Base-by-base conservation (phyloP, 2,888 invertebrate species). In the Harpagoxenus sublaevis region DNA sequence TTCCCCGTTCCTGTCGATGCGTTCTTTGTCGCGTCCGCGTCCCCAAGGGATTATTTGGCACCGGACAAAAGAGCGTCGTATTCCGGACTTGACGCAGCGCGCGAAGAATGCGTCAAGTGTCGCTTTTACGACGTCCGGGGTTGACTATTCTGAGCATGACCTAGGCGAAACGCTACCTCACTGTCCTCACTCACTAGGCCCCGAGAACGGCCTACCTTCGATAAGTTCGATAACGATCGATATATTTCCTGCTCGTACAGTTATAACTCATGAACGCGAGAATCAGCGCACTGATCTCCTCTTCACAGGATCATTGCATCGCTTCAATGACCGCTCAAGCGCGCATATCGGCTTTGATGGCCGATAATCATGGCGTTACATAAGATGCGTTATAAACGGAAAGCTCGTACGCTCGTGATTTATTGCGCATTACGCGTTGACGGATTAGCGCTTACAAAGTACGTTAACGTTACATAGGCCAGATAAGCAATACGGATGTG, bases 61-160 rank as follows among this genome's bases (percentile, higher is more conserved):
- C 18, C 42, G 1, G 18, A 15, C 55, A 23, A 73, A 60, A 60
- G 23, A 39, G 28, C 35, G 23, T 2, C 23, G 45, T 35, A 12
- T 48, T 15, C 1, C 23, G 35, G 35, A 35, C 79, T 45, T 48
- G 3, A 18, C n/a, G 57, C 23, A 48, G 9, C 45, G 12, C 42
- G 42, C 71, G 23, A 23, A 23, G 70, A 78, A 10, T 57, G 78
- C 66, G 31, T 48, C 45, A 45, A 53, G 31, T 63, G 82, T 45
- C 45, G 18, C 51, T 5, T 62, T 75, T 39, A 53, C 63, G 63
- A 82, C 18, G 10, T 65, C 39, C 53, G 51, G 65, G 68, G 39
- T 63, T 65, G 84, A 84, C 86, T 89, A 86, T 89, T 87, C 84
- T 70, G 74, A 83, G 91, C 79, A 77, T 89, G 87, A 87, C 87